Percentiles rank a stretch among this genome's conserved stretches.
These are phyloP conservation scores for Metalampra italica DNA, from an alignment of 2,888 invertebrate species.

Conservation along the genomic window DNA sequence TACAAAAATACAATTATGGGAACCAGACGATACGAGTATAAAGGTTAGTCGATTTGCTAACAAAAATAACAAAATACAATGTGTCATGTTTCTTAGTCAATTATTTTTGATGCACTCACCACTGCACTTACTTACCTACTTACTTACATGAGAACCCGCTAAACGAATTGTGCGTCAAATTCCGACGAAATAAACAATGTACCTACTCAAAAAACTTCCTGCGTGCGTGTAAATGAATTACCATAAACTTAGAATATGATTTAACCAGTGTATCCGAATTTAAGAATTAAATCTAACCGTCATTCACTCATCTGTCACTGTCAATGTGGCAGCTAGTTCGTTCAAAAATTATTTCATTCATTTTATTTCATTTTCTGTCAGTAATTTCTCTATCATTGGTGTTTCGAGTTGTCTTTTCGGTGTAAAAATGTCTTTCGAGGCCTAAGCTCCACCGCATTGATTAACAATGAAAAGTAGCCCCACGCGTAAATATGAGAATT, in stretches of 20 bases:
- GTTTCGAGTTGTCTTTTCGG: constrained; percentile 51
- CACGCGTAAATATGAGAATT: constrained; percentile 72
- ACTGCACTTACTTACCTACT: no score
- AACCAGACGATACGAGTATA: constrained; percentile 23
- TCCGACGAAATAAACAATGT: no score
- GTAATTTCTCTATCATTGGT: constrained; percentile 43
- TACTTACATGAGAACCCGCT: no score
- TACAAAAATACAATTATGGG: constrained; percentile 46
- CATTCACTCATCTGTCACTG: neutral
- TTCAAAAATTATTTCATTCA: neutral
- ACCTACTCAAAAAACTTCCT: no score
- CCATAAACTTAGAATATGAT: no score
- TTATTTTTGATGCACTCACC: no score
- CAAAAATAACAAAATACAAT: no score
- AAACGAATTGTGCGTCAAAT: no score
- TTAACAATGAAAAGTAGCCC: constrained; percentile 77
- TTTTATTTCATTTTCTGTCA: constrained; percentile 1
- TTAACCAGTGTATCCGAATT: neutral
- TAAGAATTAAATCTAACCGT: neutral
- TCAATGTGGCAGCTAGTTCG: neutral
- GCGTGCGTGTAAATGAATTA: no score
- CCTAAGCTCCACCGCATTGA: constrained; percentile 52
- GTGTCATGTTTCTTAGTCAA: no score
- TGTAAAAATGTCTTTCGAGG: constrained; percentile 63
- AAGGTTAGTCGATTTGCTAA: constrained; percentile 27